phyloP scores from a whole-genome alignment of 2,113 vertebrate species.

The Halcyon senegalensis region DNA sequence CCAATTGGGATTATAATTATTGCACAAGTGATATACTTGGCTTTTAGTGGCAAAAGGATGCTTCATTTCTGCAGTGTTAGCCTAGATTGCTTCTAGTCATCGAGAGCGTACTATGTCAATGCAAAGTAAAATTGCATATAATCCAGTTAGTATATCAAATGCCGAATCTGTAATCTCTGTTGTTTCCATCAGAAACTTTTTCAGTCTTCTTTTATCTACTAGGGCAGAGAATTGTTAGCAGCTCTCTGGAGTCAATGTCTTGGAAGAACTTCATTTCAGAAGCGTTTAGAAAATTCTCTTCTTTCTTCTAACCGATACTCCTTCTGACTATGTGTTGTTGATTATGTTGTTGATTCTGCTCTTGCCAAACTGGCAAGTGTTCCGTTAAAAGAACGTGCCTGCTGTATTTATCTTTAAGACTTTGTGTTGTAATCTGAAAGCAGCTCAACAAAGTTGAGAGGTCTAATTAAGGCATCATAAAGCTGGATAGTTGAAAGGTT shows the following conservation, averaged over 20 bases:
- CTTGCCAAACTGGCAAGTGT: neutral
- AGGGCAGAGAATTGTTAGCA: neutral
- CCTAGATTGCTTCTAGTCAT: neutral
- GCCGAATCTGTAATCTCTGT: neutral
- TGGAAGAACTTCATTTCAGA: neutral
- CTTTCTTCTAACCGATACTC: neutral
- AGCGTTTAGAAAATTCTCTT: neutral
- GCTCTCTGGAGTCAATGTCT: neutral
- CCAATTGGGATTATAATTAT: neutral
- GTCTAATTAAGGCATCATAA: constrained; percentile 70
- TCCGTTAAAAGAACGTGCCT: constrained; percentile 47
- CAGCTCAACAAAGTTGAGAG: constrained; percentile 62
- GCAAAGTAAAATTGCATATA: neutral
- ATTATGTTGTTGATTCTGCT: neutral
- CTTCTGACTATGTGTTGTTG: neutral
- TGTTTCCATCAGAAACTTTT: neutral
- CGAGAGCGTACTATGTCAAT: neutral
- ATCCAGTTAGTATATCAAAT: neutral
- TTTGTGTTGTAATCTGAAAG: constrained; percentile 73
- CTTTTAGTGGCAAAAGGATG: neutral
- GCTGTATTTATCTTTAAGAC: constrained; percentile 69
- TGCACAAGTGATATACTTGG: neutral
- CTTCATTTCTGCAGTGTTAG: neutral
- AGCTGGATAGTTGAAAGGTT: constrained; percentile 35
- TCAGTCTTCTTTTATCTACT: neutral